These are phyloP conservation scores for Athrips mouffetella DNA, from an alignment of 2,888 invertebrate genomes.

Conservation along the genomic window DNA sequence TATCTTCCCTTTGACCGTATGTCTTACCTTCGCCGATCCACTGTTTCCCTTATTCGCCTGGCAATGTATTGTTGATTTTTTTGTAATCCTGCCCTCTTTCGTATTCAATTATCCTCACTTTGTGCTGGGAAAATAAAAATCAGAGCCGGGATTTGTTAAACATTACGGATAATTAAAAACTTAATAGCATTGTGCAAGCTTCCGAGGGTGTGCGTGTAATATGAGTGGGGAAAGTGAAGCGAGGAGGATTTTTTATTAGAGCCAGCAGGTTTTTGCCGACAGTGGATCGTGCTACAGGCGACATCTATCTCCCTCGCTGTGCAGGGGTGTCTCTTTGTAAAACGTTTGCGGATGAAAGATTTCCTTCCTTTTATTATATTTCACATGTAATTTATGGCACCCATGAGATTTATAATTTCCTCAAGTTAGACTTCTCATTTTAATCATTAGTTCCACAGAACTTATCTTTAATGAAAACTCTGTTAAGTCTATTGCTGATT, in stretches of 20 bases:
- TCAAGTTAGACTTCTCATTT: constrained; percentile 35
- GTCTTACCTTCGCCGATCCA: constrained; percentile 58
- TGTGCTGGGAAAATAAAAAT: constrained; percentile 19
- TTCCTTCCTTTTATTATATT: constrained; percentile 68
- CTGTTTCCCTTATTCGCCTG: constrained; percentile 43
- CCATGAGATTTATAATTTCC: constrained; percentile 46
- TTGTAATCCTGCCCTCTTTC: constrained; percentile 40
- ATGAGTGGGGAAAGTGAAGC: constrained; percentile 32
- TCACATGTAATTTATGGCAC: constrained; percentile 69
- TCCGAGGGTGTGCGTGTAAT: constrained; percentile 24
- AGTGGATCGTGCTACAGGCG: constrained; percentile 59
- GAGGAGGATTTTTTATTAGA: constrained; percentile 52
- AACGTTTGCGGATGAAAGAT: constrained; percentile 66
- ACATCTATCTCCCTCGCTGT: constrained; percentile 58
- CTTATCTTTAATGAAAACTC: neutral
- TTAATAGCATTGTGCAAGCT: constrained; percentile 2
- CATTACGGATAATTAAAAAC: constrained; percentile 15
- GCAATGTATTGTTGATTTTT: constrained; percentile 49
- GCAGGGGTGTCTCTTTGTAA: constrained; percentile 60
- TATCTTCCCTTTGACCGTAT: constrained; percentile 72
- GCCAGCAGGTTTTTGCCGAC: constrained; percentile 56
- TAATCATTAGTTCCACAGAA: neutral
- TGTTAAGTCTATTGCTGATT: no score
- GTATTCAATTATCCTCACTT: constrained; percentile 41
- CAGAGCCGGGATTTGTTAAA: constrained; percentile 26